Percentiles rank a stretch among this genome's conserved stretches.
Evolutionary conservation across 2,113 vertebrate species (phyloP).

Genomic region (Anarhynchus alexandrinus): DNA sequence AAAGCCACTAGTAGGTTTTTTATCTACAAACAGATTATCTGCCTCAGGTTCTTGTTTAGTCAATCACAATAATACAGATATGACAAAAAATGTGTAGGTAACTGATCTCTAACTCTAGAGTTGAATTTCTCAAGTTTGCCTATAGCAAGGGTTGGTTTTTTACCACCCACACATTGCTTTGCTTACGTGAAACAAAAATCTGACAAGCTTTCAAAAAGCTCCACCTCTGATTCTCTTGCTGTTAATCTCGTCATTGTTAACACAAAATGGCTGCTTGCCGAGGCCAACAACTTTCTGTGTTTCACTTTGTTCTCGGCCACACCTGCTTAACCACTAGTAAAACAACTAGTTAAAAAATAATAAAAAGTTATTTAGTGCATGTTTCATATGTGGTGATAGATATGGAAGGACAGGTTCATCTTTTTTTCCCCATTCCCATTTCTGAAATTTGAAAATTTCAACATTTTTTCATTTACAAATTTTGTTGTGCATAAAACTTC

Average conservation of each 20-base stretch:
- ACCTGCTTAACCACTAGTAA: background rate
- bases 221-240: conserved; percentile 7
- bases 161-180: conserved; percentile 29
- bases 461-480: background rate
- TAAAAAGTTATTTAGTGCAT: background rate
- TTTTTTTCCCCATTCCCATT: background rate
- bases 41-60: background rate
- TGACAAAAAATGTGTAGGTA: background rate
- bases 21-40: background rate
- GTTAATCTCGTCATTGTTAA: conserved; percentile 21
- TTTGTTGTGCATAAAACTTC: accelerated
- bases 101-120: background rate
- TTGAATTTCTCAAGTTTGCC: conserved; percentile 37
- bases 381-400: background rate
- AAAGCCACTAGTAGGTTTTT: background rate
- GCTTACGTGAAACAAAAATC: background rate
- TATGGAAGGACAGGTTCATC: background rate
- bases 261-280: background rate
- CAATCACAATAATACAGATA: background rate
- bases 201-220: conserved; percentile 40
- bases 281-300: background rate
- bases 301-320: conserved; percentile 1
- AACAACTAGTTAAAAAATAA: conserved; percentile 4
- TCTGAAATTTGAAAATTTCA: background rate
- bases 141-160: background rate